phyloP scores from a whole-genome alignment of 1,140 invertebrate species.

The Bombus cullumanus region DNA sequence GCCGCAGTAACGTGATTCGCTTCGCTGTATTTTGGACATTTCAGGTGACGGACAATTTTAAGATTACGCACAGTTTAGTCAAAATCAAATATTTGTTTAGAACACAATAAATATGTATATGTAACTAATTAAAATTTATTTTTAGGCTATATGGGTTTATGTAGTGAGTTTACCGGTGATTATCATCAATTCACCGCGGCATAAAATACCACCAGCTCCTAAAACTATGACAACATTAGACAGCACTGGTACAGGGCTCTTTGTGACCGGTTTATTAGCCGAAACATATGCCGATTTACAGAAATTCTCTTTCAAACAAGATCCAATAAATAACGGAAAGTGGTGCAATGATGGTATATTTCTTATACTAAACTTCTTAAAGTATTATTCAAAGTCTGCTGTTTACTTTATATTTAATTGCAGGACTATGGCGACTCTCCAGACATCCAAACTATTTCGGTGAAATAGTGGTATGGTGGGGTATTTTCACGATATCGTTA shows the following conservation, averaged over 20 bases:
- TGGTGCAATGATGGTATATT: conserved; percentile 93
- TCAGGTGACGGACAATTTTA: conserved; percentile 85
- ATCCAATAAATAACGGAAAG: conserved; percentile 93
- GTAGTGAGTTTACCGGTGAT: conserved; percentile 95
- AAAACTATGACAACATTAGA: conserved; percentile 93
- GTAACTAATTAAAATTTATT: conserved; percentile 38
- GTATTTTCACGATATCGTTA: conserved; percentile 94
- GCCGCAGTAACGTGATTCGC: conserved; percentile 91
- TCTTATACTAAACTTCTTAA: neutral
- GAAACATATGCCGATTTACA: conserved; percentile 96
- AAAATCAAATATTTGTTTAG: neutral
- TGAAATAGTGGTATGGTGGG: conserved; percentile 97
- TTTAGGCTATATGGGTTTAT: conserved; percentile 96
- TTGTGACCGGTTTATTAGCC: conserved; percentile 91
- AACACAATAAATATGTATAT: neutral
- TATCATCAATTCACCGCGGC: conserved; percentile 93
- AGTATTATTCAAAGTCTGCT: neutral
- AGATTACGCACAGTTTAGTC: neutral
- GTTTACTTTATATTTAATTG: conserved; percentile 57
- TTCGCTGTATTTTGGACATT: conserved; percentile 96
- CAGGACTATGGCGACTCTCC: conserved; percentile 94
- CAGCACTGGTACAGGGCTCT: conserved; percentile 92
- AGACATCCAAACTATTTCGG: conserved; percentile 98
- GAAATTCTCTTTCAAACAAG: conserved; percentile 94
- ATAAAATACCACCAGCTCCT: conserved; percentile 89